Conservation (phyloP, 1,140 invertebrate species). For the Apis mellifera region Amel_HAv3.1 CM009934.2:4333001-4333500, state of each 20-base stretch:
- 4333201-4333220: constrained; percentile 23
- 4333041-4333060: too few relatives aligned
- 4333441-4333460: constrained; percentile 17
- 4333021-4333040: too few relatives aligned
- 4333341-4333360: constrained; percentile 57
- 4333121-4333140: too few relatives aligned
- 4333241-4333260: constrained; percentile 42
- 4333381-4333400: constrained; percentile 60
- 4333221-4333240: constrained; percentile 56
- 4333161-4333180: constrained; percentile 22
- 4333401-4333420: constrained; percentile 34
- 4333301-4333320: constrained; percentile 48
- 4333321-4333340: constrained; percentile 56
- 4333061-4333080: too few relatives aligned
- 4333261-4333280: constrained; percentile 41
- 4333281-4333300: constrained; percentile 3
- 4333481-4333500: too few relatives aligned
- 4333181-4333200: not conserved
- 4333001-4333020: too few relatives aligned
- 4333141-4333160: constrained; percentile 30
- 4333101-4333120: not conserved
- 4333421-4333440: constrained; percentile 39
- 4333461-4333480: not conserved
- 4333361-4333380: constrained; percentile 57
- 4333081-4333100: too few relatives aligned